Conservation (phyloP, 2,888 invertebrate species). For the Calameuta idolon region DNA sequence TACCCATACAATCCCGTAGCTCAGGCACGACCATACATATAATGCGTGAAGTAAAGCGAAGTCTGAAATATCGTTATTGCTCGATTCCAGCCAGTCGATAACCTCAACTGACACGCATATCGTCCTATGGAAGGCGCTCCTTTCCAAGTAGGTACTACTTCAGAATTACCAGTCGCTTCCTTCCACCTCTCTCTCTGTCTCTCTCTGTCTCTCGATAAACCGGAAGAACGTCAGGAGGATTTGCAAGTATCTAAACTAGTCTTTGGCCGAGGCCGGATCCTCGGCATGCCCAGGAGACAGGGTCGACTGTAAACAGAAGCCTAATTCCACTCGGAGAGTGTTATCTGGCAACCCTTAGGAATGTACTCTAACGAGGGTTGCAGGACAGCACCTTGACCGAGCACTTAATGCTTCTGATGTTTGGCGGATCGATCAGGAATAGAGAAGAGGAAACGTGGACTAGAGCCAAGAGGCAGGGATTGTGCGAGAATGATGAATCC, state of each 20-base stretch:
- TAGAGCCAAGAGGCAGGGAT: neutral
- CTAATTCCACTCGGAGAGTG: neutral
- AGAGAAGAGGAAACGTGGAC: neutral
- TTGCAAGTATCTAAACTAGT: neutral
- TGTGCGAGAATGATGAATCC: neutral
- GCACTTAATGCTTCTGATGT: neutral
- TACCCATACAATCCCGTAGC: no score
- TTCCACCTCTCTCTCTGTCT: neutral
- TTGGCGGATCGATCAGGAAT: neutral
- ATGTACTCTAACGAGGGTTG: neutral
- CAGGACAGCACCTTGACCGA: neutral
- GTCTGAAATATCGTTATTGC: constrained; percentile 44
- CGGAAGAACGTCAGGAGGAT: neutral
- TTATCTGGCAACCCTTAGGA: neutral
- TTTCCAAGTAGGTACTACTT: neutral
- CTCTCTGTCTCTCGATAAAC: neutral
- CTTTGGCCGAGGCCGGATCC: neutral
- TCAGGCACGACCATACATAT: constrained; percentile 36
- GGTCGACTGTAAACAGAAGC: neutral
- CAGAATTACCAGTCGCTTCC: neutral
- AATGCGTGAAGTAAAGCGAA: constrained; percentile 42
- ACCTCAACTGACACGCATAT: neutral
- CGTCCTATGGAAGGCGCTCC: no score
- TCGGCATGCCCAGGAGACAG: neutral
- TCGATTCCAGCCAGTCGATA: constrained; percentile 24